Evolutionary conservation across 2,113 vertebrate genomes (phyloP), one percentile per base, ranked within the genome.

Genomic region (Arvicanthis niloticus): DNA sequence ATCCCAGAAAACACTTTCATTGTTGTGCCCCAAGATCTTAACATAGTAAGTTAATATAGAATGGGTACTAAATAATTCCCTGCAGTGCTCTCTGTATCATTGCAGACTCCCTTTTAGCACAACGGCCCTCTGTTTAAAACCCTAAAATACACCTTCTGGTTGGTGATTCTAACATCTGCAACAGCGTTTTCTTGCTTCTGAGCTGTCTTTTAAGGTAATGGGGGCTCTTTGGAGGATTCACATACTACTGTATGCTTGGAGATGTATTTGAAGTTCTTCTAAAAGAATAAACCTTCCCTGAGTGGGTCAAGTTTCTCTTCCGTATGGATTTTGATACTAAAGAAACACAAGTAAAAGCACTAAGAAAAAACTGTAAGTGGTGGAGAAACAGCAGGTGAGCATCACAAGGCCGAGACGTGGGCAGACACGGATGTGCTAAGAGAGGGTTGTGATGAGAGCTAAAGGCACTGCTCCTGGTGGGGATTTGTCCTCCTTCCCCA

Each of bases 71-170:
- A 42, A 82, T 16, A 85, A 17, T 17, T 65, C 34, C 51, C 51
- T 67, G 10, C 1, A 3, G 4, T 62, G 24, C 7, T 62, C 72
- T 88, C 72, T 58, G 81, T 53, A n/a, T 31, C 48, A 31, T 78
- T 87, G n/a, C 0, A 0, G 68, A 60, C n/a, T 19, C 58, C 67
- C 77, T 51, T 51, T 72, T 62, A 95, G 5, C 34, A 29, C 4
- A 22, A 60, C 40, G 86, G 96, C 17, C n/a, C 22, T 86, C 93
- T 73, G 60, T 60, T 58, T 22, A 78, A 77, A 91, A 93, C 51
- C 78, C 75, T 58, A 22, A 86, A 62, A 34, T 34, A 68, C 53
- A 78, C 34, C 51, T 80, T 56, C 51, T 81, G 93, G 53, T 15
- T 85, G 45, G 60, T 48, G 37, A 72, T 88, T 93, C n/a, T 42